Percentiles rank a stretch among this genome's conserved stretches.
These are phyloP conservation scores for Phortica variegata DNA, from an alignment of 1,140 invertebrate genomes.

Conservation along the genomic window DNA sequence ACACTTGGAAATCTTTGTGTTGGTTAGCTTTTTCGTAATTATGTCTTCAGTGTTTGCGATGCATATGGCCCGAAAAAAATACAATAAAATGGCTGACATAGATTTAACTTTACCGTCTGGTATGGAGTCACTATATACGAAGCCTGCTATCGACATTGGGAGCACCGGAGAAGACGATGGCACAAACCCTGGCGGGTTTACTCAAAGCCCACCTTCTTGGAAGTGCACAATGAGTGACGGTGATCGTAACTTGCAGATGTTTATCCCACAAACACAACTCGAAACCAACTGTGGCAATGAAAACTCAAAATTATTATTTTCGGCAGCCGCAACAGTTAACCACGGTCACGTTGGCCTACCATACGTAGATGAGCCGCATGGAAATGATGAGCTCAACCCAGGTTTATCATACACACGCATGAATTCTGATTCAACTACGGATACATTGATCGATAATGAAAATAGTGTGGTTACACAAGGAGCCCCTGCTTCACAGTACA, in stretches of 20 bases:
- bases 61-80: slow-evolving; percentile 24
- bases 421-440: too few species aligned
- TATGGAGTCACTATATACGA: slow-evolving; percentile 20
- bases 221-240: neutral
- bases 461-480: too few species aligned
- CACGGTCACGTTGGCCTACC: slow-evolving; percentile 11
- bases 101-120: slow-evolving; percentile 31
- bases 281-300: slow-evolving; percentile 39
- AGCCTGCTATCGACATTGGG: slow-evolving; percentile 27
- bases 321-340: neutral
- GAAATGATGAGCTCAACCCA: too few species aligned
- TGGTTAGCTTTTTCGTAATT: slow-evolving; percentile 20
- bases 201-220: too few species aligned
- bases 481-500: too few species aligned
- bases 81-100: slow-evolving; percentile 37
- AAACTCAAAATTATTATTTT: slow-evolving; percentile 33
- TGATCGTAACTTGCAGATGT: slow-evolving; percentile 15
- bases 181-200: slow-evolving; percentile 3
- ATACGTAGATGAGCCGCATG: slow-evolving; percentile 28
- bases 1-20: slow-evolving; percentile 18
- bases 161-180: slow-evolving; percentile 1
- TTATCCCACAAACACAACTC: slow-evolving; percentile 25
- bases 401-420: too few species aligned
- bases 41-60: slow-evolving; percentile 13
- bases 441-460: too few species aligned